phyloP scores from a whole-genome alignment of 2,888 invertebrate genomes.

The Sympetrum striolatum region DNA sequence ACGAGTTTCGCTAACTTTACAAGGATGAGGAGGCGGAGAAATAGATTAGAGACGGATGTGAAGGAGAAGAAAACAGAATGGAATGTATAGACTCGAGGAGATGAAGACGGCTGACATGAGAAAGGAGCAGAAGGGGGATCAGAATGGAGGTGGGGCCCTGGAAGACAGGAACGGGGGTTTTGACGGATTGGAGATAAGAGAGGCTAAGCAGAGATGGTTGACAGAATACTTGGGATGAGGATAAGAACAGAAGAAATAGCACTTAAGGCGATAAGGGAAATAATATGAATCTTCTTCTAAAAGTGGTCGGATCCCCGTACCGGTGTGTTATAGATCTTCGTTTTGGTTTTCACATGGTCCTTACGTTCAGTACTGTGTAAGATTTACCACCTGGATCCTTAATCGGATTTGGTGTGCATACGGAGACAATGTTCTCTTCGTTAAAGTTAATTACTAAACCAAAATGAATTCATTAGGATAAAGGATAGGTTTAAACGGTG shows the following conservation, averaged over 20 bases:
- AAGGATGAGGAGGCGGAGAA: not conserved
- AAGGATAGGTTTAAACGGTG: no score
- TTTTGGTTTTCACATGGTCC: no score
- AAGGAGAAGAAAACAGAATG: not conserved
- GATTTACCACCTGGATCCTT: no score
- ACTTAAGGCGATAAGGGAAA: not conserved
- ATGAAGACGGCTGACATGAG: not conserved
- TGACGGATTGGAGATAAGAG: not conserved
- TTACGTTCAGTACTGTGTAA: no score
- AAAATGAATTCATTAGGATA: no score
- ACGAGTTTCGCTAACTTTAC: no score
- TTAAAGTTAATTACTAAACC: no score
- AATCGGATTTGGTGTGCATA: no score
- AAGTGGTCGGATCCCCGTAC: no score
- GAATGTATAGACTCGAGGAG: not conserved
- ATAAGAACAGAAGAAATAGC: not conserved
- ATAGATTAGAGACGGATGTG: not conserved
- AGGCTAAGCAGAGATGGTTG: not conserved
- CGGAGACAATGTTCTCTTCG: no score
- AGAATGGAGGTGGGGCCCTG: not conserved
- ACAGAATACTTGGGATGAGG: not conserved
- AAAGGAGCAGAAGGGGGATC: not conserved
- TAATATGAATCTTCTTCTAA: no score
- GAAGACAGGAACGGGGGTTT: not conserved
- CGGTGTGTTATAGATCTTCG: no score